A percentile compares a stretch with the other conserved stretches of the same genome.
phyloP scores from a whole-genome alignment of 2,113 vertebrate genomes.

The Rhodinocichla rosea region DNA sequence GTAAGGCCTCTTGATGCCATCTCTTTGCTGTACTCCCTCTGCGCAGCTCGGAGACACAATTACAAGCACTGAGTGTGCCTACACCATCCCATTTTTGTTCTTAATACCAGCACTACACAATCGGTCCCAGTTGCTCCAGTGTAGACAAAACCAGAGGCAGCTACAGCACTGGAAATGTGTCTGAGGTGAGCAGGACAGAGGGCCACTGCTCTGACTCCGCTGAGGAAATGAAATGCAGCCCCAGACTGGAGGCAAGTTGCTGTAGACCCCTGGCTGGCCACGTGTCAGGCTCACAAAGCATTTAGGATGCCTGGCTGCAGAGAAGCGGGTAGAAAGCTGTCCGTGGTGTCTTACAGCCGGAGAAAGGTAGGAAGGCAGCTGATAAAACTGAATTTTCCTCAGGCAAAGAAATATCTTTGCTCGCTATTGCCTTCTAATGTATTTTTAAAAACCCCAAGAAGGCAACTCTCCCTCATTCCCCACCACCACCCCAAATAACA shows the following conservation, averaged over 20 bases:
- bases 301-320: not conserved
- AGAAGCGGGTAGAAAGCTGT: not conserved
- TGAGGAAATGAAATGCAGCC: not conserved
- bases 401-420: not conserved
- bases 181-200: not conserved
- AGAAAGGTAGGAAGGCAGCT: not conserved
- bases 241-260: not conserved
- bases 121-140: not conserved
- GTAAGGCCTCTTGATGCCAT: not conserved
- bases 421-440: not conserved
- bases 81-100: not conserved
- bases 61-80: not conserved
- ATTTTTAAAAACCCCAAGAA: not conserved
- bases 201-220: not conserved
- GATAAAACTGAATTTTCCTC: not conserved
- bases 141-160: not conserved
- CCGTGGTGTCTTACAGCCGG: not conserved
- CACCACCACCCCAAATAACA: not conserved
- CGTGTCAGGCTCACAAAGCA: not conserved
- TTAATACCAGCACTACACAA: not conserved
- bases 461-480: not conserved
- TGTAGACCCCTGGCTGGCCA: not conserved
- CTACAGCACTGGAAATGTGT: not conserved
- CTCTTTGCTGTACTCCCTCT: not conserved
- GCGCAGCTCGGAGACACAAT: not conserved